Conservation (phyloP, 2,797 vertebrate species). For the Cygnus olor region DNA sequence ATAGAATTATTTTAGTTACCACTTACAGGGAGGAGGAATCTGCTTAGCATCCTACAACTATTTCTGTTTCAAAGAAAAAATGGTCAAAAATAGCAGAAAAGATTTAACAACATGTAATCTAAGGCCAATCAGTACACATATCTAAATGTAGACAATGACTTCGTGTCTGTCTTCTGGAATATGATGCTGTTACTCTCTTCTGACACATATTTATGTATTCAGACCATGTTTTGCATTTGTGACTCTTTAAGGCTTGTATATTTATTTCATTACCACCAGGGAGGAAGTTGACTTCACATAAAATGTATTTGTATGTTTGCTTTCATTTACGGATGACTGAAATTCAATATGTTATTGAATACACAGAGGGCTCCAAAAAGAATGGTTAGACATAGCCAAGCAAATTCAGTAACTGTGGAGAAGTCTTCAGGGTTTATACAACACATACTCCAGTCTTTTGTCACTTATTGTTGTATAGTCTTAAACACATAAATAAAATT, state of each 20-base stretch:
- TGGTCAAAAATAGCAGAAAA: neutral
- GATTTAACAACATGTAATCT: neutral
- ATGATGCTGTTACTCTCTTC: neutral
- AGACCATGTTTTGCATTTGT: neutral
- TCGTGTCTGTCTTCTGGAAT: neutral
- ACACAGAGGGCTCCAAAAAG: neutral
- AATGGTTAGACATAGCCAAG: neutral
- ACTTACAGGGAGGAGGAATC: neutral
- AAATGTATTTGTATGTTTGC: neutral
- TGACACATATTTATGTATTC: neutral
- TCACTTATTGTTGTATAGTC: neutral
- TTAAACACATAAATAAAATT: neutral
- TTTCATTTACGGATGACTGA: conserved; percentile 6
- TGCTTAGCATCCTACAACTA: neutral
- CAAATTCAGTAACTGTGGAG: neutral
- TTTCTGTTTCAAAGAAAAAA: conserved; percentile 11
- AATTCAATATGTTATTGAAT: neutral
- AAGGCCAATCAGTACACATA: neutral
- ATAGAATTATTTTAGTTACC: neutral
- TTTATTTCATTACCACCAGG: neutral
- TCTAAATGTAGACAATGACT: neutral
- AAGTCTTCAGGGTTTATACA: neutral
- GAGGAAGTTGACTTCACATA: neutral
- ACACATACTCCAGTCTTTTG: neutral
- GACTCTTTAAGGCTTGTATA: neutral